phyloP scores from a whole-genome alignment of 2,888 invertebrate genomes.

The Agrotis segetum region DNA sequence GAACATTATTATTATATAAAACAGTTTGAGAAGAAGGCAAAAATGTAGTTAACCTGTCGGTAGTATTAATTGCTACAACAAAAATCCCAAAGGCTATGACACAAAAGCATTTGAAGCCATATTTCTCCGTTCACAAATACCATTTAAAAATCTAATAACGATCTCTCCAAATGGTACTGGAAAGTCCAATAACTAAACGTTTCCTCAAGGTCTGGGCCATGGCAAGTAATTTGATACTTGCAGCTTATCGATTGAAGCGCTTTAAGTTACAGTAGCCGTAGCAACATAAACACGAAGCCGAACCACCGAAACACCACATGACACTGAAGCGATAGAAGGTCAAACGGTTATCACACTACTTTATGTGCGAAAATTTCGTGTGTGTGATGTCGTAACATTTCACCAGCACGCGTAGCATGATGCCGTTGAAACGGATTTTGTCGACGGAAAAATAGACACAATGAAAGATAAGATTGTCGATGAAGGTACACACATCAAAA shows the following conservation, averaged over 20 bases:
- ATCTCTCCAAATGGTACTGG: slow-evolving; percentile 42
- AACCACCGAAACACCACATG: no score
- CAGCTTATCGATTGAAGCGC: slow-evolving; percentile 35
- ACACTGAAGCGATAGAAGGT: slow-evolving; percentile 14
- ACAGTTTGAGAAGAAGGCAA: no score
- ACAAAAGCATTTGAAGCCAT: background rate
- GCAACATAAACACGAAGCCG: slow-evolving; percentile 5
- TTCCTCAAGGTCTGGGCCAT: slow-evolving; percentile 26
- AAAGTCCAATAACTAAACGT: background rate
- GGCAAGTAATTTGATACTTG: slow-evolving; percentile 17
- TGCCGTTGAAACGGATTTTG: no score
- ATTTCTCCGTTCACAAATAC: background rate
- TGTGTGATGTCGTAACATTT: background rate
- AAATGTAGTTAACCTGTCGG: no score
- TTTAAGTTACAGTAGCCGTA: slow-evolving; percentile 12
- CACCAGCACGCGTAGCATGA: no score
- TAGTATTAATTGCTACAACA: no score
- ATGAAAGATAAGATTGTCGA: no score
- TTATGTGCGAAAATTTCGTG: background rate
- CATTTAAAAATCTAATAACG: background rate
- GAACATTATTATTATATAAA: no score
- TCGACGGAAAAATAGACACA: no score
- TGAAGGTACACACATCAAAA: no score
- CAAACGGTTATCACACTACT: slow-evolving; percentile 15
- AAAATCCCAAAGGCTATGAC: no score